phyloP scores from a whole-genome alignment of 2,888 invertebrate genomes.

The Stenolophus ochropezus region DNA sequence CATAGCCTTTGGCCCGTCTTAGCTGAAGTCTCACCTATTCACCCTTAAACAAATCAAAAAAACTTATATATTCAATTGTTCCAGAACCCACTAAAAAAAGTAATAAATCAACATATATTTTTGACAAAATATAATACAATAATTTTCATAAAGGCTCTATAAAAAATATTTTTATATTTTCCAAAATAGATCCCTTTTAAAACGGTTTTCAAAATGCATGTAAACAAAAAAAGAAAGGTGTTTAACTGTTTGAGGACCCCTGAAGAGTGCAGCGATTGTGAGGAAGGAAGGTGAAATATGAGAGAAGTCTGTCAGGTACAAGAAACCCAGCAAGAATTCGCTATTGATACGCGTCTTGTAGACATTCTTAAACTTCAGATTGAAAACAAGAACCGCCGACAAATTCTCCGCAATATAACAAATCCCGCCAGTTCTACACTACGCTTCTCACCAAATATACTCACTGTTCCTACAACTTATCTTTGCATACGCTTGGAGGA shows the following conservation, averaged over 20 bases:
- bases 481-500: background rate
- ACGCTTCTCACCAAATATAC: background rate
- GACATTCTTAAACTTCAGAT: background rate
- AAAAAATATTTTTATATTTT: too few species aligned
- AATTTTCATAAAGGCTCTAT: too few species aligned
- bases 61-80: too few species aligned
- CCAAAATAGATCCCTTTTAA: too few species aligned
- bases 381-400: background rate
- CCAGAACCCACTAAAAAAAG: too few species aligned
- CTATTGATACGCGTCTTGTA: background rate
- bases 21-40: too few species aligned
- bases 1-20: too few species aligned
- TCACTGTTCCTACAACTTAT: background rate
- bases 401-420: background rate
- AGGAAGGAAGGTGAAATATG: conserved; percentile 33
- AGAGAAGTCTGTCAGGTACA: conserved; percentile 28
- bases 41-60: too few species aligned
- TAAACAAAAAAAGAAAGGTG: background rate
- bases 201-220: too few species aligned
- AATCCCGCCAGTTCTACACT: background rate
- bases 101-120: too few species aligned
- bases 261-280: background rate
- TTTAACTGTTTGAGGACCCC: background rate
- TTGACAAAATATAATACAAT: too few species aligned
- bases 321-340: conserved; percentile 29